These are phyloP conservation scores for Epizoanthus illoricatus DNA, from an alignment of 92 coral and sea anemone species.

Conservation along the genomic window DNA sequence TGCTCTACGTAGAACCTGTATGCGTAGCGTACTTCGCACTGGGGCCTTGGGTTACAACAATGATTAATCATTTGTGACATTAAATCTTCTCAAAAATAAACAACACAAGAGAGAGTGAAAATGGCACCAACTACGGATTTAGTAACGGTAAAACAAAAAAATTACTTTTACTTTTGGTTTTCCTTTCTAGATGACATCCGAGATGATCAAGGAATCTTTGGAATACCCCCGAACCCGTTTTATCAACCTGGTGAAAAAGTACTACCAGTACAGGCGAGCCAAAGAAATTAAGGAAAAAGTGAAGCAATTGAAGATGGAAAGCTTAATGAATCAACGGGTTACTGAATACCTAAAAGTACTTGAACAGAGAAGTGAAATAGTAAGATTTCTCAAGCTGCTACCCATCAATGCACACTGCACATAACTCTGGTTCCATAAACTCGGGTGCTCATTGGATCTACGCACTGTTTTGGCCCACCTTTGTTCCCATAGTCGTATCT, in stretches of 20 bases:
- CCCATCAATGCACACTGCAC: too few species aligned
- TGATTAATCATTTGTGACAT: too few species aligned
- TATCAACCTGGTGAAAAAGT: slow-evolving; percentile 71
- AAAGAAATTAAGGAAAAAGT: slow-evolving; percentile 78
- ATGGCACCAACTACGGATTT: neutral
- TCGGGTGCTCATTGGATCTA: too few species aligned
- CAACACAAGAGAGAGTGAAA: neutral
- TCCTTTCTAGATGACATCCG: slow-evolving; percentile 61
- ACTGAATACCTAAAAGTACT: slow-evolving; percentile 59
- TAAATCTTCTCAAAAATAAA: too few species aligned
- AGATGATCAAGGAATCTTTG: slow-evolving; percentile 76
- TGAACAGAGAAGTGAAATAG: slow-evolving; percentile 71
- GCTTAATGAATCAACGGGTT: slow-evolving; percentile 50
- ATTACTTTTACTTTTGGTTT: neutral
- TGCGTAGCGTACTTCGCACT: too few species aligned
- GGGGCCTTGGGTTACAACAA: too few species aligned
- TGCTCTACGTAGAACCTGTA: too few species aligned
- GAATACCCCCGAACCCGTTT: slow-evolving; percentile 77
- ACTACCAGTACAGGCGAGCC: slow-evolving; percentile 63
- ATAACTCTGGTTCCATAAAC: too few species aligned
- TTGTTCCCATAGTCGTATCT: neutral
- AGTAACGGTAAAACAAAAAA: too few species aligned
- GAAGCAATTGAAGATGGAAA: slow-evolving; percentile 52
- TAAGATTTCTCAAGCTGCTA: slow-evolving; percentile 14
- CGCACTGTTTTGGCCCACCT: neutral